A percentile compares a stretch with the other conserved stretches of the same genome.
Evolutionary conservation across 2,797 vertebrate genomes (phyloP).

Genomic region (Columba guinea): DNA sequence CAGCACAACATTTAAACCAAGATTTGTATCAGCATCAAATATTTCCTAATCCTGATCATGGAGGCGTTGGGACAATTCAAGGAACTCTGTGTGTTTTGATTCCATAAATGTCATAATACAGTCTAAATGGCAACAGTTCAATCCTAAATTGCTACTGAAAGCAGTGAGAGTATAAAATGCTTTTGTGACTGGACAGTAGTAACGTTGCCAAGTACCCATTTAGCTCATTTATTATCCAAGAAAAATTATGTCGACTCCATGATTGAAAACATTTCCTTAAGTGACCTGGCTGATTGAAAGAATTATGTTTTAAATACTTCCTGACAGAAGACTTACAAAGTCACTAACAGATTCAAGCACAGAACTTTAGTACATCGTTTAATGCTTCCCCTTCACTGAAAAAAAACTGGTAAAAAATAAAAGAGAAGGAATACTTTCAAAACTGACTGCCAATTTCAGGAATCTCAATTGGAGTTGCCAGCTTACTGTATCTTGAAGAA

Average conservation of each 20-base stretch:
- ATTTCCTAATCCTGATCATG: not conserved
- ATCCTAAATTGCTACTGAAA: not conserved
- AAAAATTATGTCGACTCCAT: not conserved
- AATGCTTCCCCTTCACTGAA: not conserved
- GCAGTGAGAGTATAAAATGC: not conserved
- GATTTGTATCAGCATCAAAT: not conserved
- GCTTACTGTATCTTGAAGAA: not conserved
- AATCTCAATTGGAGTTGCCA: not conserved
- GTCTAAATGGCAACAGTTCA: constrained; percentile 14
- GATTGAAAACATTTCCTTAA: not conserved
- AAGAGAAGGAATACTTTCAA: not conserved
- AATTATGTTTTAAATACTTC: constrained; percentile 19
- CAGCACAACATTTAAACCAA: not conserved
- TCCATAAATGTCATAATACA: accelerated
- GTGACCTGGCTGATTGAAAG: not conserved
- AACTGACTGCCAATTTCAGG: not conserved
- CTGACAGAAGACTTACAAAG: not conserved
- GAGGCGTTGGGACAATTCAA: not conserved
- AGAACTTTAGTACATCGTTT: not conserved
- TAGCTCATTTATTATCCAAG: not conserved
- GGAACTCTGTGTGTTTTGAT: not conserved
- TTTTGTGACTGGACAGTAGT: not conserved
- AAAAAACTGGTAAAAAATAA: not conserved
- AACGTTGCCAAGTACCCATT: not conserved
- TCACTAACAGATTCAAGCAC: not conserved